phyloP scores from a whole-genome alignment of 92 coral and sea anemone species.

The Epizoanthus ramosus region DNA sequence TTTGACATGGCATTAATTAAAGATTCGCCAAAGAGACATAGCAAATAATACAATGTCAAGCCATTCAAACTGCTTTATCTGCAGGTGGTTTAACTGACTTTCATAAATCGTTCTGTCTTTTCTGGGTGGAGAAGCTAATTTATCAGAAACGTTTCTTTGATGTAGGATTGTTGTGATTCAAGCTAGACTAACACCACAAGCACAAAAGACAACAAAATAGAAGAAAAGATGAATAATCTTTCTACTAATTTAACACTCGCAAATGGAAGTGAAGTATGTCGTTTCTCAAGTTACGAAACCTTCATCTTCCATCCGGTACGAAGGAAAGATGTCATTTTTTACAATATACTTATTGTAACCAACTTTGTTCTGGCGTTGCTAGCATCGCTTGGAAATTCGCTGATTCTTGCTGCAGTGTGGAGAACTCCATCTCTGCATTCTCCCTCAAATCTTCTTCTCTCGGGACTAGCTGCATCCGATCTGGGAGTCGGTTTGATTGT shows the following conservation, averaged over 20 bases:
- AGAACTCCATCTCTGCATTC: not conserved
- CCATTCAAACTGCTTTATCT: too few species aligned
- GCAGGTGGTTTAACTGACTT: too few species aligned
- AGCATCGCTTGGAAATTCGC: not conserved
- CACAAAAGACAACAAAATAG: too few species aligned
- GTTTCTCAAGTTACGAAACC: not conserved
- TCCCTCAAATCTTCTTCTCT: not conserved
- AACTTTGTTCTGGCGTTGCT: not conserved
- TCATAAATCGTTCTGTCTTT: too few species aligned
- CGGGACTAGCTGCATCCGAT: conserved; percentile 18
- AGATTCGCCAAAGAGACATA: too few species aligned
- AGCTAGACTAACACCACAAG: too few species aligned
- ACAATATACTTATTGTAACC: not conserved
- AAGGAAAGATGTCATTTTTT: not conserved
- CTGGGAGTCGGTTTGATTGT: conserved; percentile 3
- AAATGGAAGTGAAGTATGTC: not conserved
- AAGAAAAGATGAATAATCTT: not conserved
- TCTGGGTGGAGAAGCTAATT: too few species aligned
- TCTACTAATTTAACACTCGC: not conserved
- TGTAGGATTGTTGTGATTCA: too few species aligned
- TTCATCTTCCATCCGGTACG: not conserved
- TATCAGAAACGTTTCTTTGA: too few species aligned
- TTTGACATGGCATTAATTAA: too few species aligned
- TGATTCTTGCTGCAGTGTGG: not conserved
- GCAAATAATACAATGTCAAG: too few species aligned